Conservation (phyloP, 2,113 vertebrate genomes). For the Grallaria varia region DNA sequence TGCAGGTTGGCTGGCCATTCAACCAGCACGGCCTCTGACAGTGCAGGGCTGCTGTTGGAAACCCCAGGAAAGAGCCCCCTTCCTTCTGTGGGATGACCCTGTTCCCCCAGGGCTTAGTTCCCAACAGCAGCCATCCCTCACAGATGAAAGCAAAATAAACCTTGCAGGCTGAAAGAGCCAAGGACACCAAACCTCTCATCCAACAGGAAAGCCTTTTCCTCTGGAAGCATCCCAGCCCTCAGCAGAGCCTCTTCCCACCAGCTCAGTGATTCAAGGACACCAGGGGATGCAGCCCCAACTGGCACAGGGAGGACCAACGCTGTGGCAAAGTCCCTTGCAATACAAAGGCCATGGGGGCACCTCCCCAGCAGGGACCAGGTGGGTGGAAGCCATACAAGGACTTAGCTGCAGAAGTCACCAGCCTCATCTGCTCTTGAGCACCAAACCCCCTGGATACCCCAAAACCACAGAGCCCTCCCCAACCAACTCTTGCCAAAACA, state of each 20-base stretch:
- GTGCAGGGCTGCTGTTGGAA: not conserved
- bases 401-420: not conserved
- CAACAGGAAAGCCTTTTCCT: not conserved
- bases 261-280: not conserved
- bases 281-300: not conserved
- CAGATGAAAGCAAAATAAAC: not conserved
- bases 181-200: not conserved
- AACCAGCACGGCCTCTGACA: not conserved
- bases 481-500: not conserved
- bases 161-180: not conserved
- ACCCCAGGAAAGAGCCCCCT: not conserved
- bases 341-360: fast-evolving
- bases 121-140: not conserved
- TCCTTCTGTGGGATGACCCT: not conserved
- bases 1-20: too few relatives aligned
- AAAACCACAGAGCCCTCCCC: too few relatives aligned
- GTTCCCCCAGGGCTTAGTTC: not conserved
- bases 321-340: fast-evolving
- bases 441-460: not conserved
- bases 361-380: too few relatives aligned
- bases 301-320: fast-evolving
- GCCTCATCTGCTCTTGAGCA: not conserved
- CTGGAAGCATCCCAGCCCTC: not conserved
- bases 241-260: not conserved
- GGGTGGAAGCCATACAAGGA: not conserved